Conservation (phyloP, 2,113 vertebrate species). For the Silurus meridionalis region DNA sequence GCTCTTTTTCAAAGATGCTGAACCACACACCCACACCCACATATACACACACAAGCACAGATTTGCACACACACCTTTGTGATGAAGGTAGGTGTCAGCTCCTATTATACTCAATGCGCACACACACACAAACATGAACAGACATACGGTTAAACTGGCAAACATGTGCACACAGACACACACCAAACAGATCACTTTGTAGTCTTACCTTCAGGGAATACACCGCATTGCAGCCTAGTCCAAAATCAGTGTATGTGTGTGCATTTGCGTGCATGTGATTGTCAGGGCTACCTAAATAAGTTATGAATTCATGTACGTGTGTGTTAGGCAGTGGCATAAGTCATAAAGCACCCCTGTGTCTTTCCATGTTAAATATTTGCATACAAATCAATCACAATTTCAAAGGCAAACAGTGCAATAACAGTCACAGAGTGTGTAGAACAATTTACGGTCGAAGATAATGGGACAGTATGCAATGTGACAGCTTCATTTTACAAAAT, state of each 20-base stretch:
- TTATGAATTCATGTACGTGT: not conserved
- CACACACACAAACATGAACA: conserved; percentile 1
- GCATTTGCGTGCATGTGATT: not conserved
- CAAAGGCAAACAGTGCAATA: not conserved
- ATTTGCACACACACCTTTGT: not conserved
- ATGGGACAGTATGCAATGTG: not conserved
- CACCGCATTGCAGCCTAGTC: not conserved
- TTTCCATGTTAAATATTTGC: not conserved
- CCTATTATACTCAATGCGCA: conserved; percentile 15
- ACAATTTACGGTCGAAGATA: not conserved
- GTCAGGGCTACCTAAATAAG: not conserved
- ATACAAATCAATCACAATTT: conserved; percentile 10
- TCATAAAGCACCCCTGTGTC: not conserved
- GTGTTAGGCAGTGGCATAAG: not conserved
- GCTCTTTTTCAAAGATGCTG: not conserved
- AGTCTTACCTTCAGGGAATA: not conserved
- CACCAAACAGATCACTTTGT: not conserved
- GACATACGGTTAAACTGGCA: conserved; percentile 21
- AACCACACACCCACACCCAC: not conserved
- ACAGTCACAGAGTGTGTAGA: not conserved
- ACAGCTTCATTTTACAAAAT: conserved; percentile 16
- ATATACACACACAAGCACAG: not conserved
- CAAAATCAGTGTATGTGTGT: not conserved
- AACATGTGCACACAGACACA: not conserved
- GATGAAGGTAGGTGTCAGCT: not conserved